phyloP scores from a whole-genome alignment of 2,113 vertebrate species.

The Ammodytes marinus region DNA sequence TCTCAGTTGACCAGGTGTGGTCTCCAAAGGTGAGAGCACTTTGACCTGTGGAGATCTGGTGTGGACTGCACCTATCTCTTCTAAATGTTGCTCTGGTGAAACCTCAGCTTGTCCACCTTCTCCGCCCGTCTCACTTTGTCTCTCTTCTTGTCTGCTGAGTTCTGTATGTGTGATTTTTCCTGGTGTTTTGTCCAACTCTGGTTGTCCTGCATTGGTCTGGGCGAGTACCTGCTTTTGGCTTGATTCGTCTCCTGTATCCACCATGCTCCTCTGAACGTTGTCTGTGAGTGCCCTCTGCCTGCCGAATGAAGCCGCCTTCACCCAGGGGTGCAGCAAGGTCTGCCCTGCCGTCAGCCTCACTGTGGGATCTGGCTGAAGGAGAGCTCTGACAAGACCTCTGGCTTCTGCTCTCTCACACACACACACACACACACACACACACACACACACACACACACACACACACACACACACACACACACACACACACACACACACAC shows the following conservation, averaged over 20 bases:
- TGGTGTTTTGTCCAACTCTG: slow-evolving; percentile 23
- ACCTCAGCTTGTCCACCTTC: slow-evolving; percentile 17
- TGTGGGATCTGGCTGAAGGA: slow-evolving; percentile 90
- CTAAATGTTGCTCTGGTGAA: slow-evolving; percentile 16
- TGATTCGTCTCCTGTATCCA: slow-evolving; percentile 6
- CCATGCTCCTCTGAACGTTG: slow-evolving; percentile 31
- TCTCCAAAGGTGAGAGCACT: slow-evolving; percentile 12
- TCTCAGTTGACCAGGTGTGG: slow-evolving; percentile 31
- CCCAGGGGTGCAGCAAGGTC: slow-evolving; percentile 92
- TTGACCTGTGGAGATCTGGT: slow-evolving; percentile 9
- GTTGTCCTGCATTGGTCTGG: slow-evolving; percentile 36
- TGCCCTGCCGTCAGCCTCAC: slow-evolving; percentile 90
- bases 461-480: slow-evolving; percentile 17
- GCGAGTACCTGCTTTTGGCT: slow-evolving; percentile 14
- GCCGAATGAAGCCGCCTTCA: slow-evolving; percentile 82
- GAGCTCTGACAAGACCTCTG: slow-evolving; percentile 90
- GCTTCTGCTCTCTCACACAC: slow-evolving; percentile 78
- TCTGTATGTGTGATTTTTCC: slow-evolving; percentile 13
- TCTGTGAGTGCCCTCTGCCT: slow-evolving; percentile 80
- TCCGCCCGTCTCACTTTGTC: slow-evolving; percentile 15
- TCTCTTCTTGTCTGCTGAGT: slow-evolving; percentile 11
- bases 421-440: slow-evolving; percentile 14
- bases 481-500: slow-evolving; percentile 17
- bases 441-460: slow-evolving; percentile 14
- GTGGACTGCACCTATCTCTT: slow-evolving; percentile 27